These are phyloP conservation scores for Notothenia rossii DNA, from an alignment of 2,113 vertebrate species.

Conservation along the genomic window DNA sequence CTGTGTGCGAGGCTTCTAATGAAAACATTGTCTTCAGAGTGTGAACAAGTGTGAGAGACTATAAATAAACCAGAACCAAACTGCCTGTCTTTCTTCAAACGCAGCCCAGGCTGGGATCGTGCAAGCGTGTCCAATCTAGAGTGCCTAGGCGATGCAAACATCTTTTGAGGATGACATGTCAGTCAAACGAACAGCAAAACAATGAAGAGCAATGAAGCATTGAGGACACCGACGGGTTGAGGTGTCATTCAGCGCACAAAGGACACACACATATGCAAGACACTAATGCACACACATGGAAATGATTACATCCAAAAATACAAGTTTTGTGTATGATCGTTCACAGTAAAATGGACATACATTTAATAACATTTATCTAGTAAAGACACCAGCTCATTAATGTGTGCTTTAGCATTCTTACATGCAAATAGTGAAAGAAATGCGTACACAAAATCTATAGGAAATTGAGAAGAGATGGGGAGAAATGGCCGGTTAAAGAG, in stretches of 20 bases:
- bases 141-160: constrained; percentile 54
- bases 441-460: neutral
- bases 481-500: neutral
- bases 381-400: neutral
- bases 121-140: constrained; percentile 73
- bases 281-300: neutral
- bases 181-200: constrained; percentile 67
- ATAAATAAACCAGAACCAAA: constrained; percentile 71
- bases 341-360: neutral
- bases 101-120: constrained; percentile 36
- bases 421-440: neutral
- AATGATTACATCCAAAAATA: neutral
- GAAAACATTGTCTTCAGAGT: constrained; percentile 55
- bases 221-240: constrained; percentile 38
- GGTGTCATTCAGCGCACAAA: constrained; percentile 38
- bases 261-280: neutral
- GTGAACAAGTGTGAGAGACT: constrained; percentile 51
- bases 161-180: constrained; percentile 71
- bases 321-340: neutral
- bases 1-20: constrained; percentile 45
- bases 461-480: neutral
- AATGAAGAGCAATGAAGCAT: constrained; percentile 54
- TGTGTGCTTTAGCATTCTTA: neutral
- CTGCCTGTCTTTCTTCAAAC: constrained; percentile 65
- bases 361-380: neutral